Percentiles rank a stretch among this genome's conserved stretches.
phyloP scores from a whole-genome alignment of 92 coral and sea anemone genomes.

The Pocillopora grandis region DNA sequence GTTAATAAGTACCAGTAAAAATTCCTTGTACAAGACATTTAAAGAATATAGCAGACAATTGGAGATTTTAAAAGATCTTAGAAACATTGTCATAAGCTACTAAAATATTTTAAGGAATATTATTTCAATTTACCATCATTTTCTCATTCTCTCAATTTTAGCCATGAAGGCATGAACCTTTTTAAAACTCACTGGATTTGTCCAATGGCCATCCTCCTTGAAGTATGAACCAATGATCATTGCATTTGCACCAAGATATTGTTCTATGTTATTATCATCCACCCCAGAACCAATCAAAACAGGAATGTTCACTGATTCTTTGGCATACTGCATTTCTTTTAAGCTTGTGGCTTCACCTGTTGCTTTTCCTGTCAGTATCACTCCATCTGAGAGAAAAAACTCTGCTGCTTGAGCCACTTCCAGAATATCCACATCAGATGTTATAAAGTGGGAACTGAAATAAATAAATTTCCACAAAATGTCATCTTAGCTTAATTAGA shows the following conservation, averaged over 20 bases:
- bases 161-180: conserved; percentile 91
- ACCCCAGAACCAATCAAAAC: conserved; percentile 97
- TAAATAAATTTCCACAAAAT: background rate
- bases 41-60: no score
- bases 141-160: conserved; percentile 90
- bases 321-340: conserved; percentile 79
- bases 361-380: conserved; percentile 83
- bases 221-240: conserved; percentile 92
- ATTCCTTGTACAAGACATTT: no score
- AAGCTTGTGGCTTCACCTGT: conserved; percentile 90
- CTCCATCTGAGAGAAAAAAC: conserved; percentile 91
- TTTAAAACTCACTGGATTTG: conserved; percentile 81
- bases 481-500: no score
- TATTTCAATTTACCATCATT: conserved; percentile 17
- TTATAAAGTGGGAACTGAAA: conserved; percentile 88
- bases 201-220: conserved; percentile 96
- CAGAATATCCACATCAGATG: conserved; percentile 78
- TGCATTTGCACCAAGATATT: conserved; percentile 81
- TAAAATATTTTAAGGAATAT: no score
- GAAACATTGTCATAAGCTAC: no score
- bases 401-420: conserved; percentile 95
- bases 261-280: conserved; percentile 71
- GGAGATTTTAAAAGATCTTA: no score
- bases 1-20: no score
- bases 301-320: conserved; percentile 83